Conservation (phyloP, 2,113 vertebrate species). For the Alligator sinensis region DNA sequence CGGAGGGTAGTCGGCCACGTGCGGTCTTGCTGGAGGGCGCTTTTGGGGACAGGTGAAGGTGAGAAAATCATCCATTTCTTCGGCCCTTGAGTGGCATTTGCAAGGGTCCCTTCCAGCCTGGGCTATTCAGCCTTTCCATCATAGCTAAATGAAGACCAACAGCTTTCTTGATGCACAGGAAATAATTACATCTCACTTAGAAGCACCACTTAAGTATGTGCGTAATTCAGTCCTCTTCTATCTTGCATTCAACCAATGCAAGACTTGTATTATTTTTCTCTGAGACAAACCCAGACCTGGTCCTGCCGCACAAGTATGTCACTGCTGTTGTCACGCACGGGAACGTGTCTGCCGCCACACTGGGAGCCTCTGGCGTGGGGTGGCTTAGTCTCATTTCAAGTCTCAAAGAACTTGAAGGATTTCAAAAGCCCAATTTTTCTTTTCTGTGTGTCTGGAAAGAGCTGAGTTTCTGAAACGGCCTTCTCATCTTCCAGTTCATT, state of each 20-base stretch:
- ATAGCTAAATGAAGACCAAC: slow-evolving; percentile 29
- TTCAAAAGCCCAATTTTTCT: not conserved
- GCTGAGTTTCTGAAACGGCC: not conserved
- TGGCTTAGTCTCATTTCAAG: not conserved
- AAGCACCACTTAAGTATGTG: not conserved
- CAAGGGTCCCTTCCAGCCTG: not conserved
- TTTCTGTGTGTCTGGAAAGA: not conserved
- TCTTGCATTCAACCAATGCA: not conserved
- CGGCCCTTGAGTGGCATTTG: not conserved
- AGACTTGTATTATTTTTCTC: not conserved
- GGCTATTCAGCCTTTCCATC: not conserved
- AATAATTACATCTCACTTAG: not conserved
- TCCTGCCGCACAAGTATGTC: not conserved
- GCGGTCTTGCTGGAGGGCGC: not conserved
- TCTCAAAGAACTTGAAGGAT: not conserved
- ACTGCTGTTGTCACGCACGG: not conserved
- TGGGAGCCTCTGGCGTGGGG: not conserved
- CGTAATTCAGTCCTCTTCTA: not conserved
- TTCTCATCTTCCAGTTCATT: not conserved
- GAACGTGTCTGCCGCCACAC: not conserved
- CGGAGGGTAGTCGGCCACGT: not conserved
- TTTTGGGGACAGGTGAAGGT: rapidly evolving
- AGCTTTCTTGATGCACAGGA: not conserved
- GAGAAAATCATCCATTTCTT: not conserved
- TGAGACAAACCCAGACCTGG: not conserved